Conservation (phyloP, 2,888 invertebrate species). For the Pseudeuparius sepicola region DNA sequence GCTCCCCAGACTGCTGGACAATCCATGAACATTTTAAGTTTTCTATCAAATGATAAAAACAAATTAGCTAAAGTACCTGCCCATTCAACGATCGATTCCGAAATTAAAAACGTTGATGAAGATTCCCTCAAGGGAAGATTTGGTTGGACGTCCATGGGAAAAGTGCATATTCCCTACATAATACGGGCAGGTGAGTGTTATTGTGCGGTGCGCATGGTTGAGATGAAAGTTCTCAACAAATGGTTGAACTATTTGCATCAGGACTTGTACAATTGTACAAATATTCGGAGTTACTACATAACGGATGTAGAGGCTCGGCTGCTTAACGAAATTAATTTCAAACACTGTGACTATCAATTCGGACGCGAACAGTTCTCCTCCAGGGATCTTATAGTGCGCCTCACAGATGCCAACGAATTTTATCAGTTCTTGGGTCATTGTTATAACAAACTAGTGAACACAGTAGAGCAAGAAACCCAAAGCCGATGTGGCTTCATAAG, state of each 20-base stretch:
- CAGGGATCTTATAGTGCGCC: slow-evolving; percentile 81
- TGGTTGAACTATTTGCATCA: slow-evolving; percentile 81
- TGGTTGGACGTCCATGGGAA: slow-evolving; percentile 84
- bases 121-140: slow-evolving; percentile 74
- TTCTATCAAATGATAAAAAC: slow-evolving; percentile 39
- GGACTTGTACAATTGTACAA: slow-evolving; percentile 84
- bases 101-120: slow-evolving; percentile 46
- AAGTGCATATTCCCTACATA: slow-evolving; percentile 80
- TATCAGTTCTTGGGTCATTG: slow-evolving; percentile 85
- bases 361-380: slow-evolving; percentile 79
- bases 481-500: slow-evolving; percentile 86
- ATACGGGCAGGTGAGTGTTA: slow-evolving; percentile 75
- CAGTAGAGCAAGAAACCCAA: slow-evolving; percentile 53
- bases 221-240: slow-evolving; percentile 80
- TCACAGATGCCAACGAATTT: slow-evolving; percentile 83
- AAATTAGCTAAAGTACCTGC: slow-evolving; percentile 36
- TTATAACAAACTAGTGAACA: slow-evolving; percentile 67
- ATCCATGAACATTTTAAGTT: slow-evolving; percentile 53
- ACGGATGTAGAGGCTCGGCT: slow-evolving; percentile 83
- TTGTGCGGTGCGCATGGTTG: slow-evolving; percentile 91
- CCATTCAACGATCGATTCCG: slow-evolving; percentile 30
- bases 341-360: slow-evolving; percentile 85
- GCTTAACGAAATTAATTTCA: slow-evolving; percentile 84
- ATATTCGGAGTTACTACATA: slow-evolving; percentile 86
- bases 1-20: slow-evolving; percentile 35